phyloP scores from a whole-genome alignment of 2,113 vertebrate species.

The Serinus canaria region DNA sequence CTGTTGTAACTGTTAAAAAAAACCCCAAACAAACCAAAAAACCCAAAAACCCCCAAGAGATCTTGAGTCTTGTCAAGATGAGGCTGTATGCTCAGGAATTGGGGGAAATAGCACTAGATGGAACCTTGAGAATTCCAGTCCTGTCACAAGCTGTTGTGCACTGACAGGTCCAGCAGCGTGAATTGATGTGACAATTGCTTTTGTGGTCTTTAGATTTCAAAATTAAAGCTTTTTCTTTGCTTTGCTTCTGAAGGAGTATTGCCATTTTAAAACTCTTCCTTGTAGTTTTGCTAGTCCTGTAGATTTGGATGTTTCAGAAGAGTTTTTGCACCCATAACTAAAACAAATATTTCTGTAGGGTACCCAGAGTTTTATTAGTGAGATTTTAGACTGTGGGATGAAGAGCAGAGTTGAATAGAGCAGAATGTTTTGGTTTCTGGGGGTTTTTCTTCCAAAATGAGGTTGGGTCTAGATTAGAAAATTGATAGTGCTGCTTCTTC shows the following conservation, averaged over 20 bases:
- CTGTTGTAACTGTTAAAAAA: neutral
- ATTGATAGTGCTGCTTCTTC: neutral
- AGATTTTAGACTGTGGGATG: neutral
- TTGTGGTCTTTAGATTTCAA: neutral
- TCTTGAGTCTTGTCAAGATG: neutral
- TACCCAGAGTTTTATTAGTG: neutral
- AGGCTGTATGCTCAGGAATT: neutral
- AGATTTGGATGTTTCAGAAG: neutral
- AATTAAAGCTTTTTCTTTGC: neutral
- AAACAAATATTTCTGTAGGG: neutral
- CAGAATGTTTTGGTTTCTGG: neutral
- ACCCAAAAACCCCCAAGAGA: rapidly evolving
- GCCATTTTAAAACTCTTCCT: neutral
- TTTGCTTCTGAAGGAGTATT: neutral
- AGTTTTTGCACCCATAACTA: neutral
- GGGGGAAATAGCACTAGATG: neutral
- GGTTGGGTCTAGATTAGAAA: neutral
- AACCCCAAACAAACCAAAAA: neutral
- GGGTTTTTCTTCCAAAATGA: neutral
- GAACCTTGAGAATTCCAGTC: neutral
- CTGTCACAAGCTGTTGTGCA: neutral
- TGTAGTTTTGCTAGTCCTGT: neutral
- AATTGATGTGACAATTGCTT: neutral
- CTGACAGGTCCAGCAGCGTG: neutral
- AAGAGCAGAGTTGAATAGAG: neutral